phyloP scores from a whole-genome alignment of 2,888 invertebrate species.

The Dasysyrphus tricinctus region DNA sequence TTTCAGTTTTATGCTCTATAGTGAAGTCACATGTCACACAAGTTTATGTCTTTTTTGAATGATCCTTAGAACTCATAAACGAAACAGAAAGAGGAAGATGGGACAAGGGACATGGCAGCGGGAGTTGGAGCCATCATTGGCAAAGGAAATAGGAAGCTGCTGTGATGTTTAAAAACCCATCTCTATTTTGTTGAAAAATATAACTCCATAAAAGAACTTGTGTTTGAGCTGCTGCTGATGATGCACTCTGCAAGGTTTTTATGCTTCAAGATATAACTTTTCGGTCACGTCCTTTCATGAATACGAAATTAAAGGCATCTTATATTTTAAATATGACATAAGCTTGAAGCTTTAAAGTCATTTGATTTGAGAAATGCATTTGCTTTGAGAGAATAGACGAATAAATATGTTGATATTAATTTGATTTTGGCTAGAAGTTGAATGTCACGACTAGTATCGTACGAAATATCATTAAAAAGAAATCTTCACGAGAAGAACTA shows the following conservation, averaged over 20 bases:
- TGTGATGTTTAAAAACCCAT: constrained; percentile 13
- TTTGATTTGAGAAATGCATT: background rate
- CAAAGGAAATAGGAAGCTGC: background rate
- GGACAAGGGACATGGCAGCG: background rate
- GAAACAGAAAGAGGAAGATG: background rate
- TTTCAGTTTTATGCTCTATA: constrained; percentile 44
- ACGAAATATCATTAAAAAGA: no score
- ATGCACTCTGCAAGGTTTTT: constrained; percentile 21
- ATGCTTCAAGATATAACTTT: constrained; percentile 1
- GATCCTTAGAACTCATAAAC: constrained; percentile 36
- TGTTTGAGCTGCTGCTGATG: constrained; percentile 3
- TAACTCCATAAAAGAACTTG: constrained; percentile 1
- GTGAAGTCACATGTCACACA: constrained; percentile 66
- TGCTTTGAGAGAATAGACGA: background rate
- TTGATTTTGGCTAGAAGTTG: no score
- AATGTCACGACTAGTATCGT: no score
- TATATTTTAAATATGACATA: background rate
- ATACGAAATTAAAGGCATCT: background rate
- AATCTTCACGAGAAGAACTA: no score
- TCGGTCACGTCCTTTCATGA: constrained; percentile 15
- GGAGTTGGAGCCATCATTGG: background rate
- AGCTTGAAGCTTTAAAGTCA: background rate
- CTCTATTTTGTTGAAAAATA: constrained; percentile 8
- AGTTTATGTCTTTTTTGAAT: constrained; percentile 59
- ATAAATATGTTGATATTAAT: background rate